Percentiles rank a stretch among this genome's conserved stretches.
phyloP scores from a whole-genome alignment of 2,113 vertebrate species.

The Nannospalax galili region DNA sequence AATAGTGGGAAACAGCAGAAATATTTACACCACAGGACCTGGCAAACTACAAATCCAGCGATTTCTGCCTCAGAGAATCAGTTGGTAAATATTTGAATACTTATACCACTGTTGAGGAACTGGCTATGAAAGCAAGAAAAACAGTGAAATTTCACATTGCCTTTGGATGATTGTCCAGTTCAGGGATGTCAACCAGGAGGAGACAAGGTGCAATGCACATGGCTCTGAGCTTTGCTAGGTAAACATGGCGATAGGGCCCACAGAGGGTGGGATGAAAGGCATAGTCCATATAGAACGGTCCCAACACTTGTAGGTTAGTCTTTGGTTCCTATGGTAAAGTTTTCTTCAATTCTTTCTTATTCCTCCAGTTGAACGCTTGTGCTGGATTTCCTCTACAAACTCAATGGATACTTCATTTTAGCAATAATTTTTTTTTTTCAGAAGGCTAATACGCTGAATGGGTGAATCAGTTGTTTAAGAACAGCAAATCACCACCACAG shows the following conservation, averaged over 20 bases:
- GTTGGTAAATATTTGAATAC: background rate
- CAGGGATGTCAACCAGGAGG: background rate
- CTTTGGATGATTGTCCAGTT: background rate
- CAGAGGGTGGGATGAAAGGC: no score
- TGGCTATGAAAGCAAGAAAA: constrained; percentile 33
- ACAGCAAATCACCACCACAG: background rate
- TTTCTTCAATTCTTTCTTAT: background rate
- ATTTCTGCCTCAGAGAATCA: no score
- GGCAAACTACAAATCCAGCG: background rate
- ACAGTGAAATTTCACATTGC: background rate
- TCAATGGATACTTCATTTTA: background rate
- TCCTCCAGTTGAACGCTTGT: background rate
- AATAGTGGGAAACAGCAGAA: background rate
- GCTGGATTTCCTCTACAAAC: constrained; percentile 32
- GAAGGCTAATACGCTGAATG: no score
- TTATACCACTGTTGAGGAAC: background rate
- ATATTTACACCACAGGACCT: background rate
- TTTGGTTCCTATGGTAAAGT: background rate
- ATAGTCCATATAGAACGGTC: background rate
- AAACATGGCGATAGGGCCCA: no score
- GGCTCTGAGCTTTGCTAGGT: no score
- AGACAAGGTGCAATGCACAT: background rate
- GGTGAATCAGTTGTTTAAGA: no score
- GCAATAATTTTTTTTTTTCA: no score
- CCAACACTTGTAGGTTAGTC: background rate